Evolutionary conservation across 2,797 vertebrate species (phyloP).

Genomic region (Poecilia gillii): DNA sequence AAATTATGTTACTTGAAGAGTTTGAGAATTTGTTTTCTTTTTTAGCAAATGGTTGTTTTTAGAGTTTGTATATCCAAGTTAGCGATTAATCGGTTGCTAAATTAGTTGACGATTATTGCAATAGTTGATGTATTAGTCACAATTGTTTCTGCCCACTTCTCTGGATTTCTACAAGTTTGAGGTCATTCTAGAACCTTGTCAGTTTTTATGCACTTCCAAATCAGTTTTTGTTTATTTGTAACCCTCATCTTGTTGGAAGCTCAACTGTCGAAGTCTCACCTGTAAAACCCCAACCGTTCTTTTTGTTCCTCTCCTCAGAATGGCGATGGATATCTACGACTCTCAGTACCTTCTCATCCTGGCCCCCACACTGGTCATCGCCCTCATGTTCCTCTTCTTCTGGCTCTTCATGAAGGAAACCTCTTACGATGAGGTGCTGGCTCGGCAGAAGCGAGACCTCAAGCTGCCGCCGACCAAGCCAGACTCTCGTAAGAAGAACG

Average conservation of each 20-base stretch:
- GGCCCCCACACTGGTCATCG: slow-evolving; percentile 93
- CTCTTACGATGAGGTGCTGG: slow-evolving; percentile 95
- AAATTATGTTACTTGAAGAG: too few species aligned
- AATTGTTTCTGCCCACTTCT: background rate
- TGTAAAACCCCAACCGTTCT: background rate
- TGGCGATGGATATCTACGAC: slow-evolving; percentile 95
- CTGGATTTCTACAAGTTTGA: background rate
- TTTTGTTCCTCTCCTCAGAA: slow-evolving; percentile 69
- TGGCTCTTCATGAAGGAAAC: slow-evolving; percentile 99
- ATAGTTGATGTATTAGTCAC: too few species aligned
- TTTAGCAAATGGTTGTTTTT: too few species aligned
- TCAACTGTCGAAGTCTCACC: background rate
- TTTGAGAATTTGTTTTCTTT: too few species aligned
- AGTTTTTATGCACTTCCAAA: background rate
- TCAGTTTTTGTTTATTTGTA: background rate
- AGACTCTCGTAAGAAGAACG: slow-evolving; percentile 91
- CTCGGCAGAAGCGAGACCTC: slow-evolving; percentile 92
- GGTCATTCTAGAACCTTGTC: background rate
- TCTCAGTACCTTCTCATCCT: slow-evolving; percentile 96
- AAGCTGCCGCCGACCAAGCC: slow-evolving; percentile 85
- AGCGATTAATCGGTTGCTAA: too few species aligned
- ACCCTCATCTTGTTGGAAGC: background rate
- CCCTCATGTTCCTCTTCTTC: slow-evolving; percentile 97
- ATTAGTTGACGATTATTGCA: too few species aligned
- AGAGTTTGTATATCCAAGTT: too few species aligned